Evolutionary conservation across 2,113 vertebrate species (phyloP), one percentile per base, ranked within the genome.

Genomic region (Ranitomeya imitator): DNA sequence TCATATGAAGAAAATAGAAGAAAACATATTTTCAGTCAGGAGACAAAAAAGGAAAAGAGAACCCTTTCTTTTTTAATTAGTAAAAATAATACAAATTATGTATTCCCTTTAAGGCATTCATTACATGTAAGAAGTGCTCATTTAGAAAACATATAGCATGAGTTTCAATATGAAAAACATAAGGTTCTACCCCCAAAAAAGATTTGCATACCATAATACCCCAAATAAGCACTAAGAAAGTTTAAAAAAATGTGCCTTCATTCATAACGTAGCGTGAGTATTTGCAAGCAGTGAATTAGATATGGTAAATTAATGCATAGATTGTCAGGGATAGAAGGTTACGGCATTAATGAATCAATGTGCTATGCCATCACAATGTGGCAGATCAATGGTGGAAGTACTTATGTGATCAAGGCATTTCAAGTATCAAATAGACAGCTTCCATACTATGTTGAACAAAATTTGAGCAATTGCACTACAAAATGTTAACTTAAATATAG

Each of bases 331-430:
- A 65, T 45, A 86, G 71, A 86, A 61, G 86, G 78, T 87, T 82
- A 87, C 73, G 52, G 63, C 79, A 87, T 87, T 81, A 87, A 87
- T 82, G 23, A 81, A 87, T 81, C 86, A 82, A 88, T 88, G 71
- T 69, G 57, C 52, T 74, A 55, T 82, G 63, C 63, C 78, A 80
- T 87, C 80, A 87, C 23, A 82, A 26, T 74, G 86, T 82, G 78
- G 79, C 79, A 83, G 79, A 88, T 88, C 79, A 88, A 82, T 88
- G 79, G 26, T 81, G 65, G 74, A 74, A 88, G 86, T 88, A 88
- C 79, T 88, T 88, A 88, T 82, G 79, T 88, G 86, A 82, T 88
- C 86, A 88, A 82, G 67, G 67, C 67, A 82, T 82, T 88, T 82
- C 63, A 88, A 74, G 86, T 51, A 88, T 82, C 79, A 88, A 82